A percentile compares a stretch with the other conserved stretches of the same genome.
These are phyloP conservation scores for Mus spicilegus DNA, from an alignment of 2,113 vertebrate genomes.

Conservation along the genomic window DNA sequence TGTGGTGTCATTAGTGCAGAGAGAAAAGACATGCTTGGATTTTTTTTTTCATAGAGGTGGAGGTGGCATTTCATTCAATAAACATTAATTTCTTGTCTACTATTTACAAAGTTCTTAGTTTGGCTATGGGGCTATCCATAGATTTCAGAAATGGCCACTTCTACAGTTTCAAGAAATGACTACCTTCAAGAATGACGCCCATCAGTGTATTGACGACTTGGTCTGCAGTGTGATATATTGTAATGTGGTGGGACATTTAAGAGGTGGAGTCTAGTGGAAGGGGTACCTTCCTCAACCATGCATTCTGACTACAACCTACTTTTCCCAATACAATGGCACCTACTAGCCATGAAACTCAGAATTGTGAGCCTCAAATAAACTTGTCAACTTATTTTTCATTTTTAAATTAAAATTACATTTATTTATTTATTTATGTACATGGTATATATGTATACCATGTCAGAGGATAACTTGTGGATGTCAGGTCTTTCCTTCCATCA, in stretches of 20 bases:
- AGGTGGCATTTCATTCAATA: background rate
- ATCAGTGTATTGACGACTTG: background rate
- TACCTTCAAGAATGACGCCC: background rate
- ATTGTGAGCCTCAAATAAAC: background rate
- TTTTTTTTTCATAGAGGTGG: background rate
- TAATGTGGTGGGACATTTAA: background rate
- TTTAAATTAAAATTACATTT: background rate
- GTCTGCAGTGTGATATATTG: background rate
- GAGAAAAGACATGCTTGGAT: background rate
- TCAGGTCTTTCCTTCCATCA: background rate
- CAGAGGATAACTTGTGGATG: background rate
- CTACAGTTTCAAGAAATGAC: background rate
- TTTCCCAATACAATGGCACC: background rate
- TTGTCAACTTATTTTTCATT: background rate
- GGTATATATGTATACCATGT: background rate
- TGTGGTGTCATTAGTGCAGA: background rate
- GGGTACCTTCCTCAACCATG: background rate
- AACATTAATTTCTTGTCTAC: background rate
- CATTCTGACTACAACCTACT: background rate
- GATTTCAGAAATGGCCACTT: constrained; percentile 1
- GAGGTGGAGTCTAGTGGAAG: background rate
- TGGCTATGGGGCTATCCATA: background rate
- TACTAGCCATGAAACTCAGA: background rate
- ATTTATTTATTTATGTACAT: background rate
- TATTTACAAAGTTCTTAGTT: constrained; percentile 11